Evolutionary conservation across 2,797 vertebrate species (phyloP).

Genomic region (Sebastes vulpes): DNA sequence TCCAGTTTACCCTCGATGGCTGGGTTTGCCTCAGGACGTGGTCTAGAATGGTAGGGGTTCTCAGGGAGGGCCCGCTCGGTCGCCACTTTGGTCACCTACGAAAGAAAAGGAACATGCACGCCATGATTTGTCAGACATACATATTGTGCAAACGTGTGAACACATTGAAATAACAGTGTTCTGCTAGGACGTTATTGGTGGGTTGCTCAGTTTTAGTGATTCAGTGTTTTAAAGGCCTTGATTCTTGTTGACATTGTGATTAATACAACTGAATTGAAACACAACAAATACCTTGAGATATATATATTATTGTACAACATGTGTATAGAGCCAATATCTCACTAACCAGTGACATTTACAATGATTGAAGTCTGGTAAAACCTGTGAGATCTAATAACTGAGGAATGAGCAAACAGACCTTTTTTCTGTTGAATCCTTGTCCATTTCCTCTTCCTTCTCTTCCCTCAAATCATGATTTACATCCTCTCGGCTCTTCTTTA

Average conservation of each 20-base stretch:
- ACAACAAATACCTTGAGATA: neutral
- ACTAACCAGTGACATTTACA: neutral
- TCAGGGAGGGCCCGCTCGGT: slow-evolving; percentile 92
- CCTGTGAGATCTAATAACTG: neutral
- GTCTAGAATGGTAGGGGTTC: slow-evolving; percentile 92
- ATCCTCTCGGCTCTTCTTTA: neutral
- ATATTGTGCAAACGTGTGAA: neutral
- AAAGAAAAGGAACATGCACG: neutral
- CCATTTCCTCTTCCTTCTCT: neutral
- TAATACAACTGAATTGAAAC: neutral
- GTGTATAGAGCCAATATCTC: neutral
- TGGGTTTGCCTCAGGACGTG: slow-evolving; percentile 91
- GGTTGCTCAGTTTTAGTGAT: neutral
- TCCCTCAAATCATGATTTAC: neutral
- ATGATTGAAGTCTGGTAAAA: neutral
- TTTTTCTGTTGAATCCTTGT: neutral
- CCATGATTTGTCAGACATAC: neutral
- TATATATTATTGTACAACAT: neutral
- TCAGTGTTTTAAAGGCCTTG: neutral
- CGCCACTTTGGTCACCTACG: slow-evolving; percentile 96
- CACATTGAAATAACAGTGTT: neutral
- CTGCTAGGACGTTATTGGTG: neutral
- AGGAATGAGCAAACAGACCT: neutral
- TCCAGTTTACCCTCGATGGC: slow-evolving; percentile 88
- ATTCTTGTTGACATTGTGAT: neutral